phyloP scores from a whole-genome alignment of 2,113 vertebrate species.

The Apeltes quadracus region DNA sequence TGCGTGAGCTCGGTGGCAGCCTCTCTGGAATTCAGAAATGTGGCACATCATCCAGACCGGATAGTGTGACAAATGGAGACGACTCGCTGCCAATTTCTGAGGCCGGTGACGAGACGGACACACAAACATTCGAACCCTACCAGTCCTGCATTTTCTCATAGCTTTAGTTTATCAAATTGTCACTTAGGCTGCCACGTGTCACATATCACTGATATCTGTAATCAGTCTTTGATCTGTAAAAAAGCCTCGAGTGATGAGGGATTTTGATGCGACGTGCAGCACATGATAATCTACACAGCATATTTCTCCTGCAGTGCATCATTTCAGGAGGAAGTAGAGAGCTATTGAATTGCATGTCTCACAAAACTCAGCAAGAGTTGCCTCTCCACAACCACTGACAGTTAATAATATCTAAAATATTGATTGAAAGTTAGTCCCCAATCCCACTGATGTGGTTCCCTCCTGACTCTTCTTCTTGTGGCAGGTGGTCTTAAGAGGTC shows the following conservation, averaged over 20 bases:
- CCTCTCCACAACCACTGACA: not conserved
- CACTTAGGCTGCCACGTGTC: slow-evolving; percentile 5
- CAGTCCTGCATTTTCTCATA: not conserved
- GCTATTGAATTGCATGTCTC: not conserved
- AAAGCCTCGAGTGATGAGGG: not conserved
- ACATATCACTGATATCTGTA: not conserved
- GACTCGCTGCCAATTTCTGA: slow-evolving; percentile 18
- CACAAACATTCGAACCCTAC: not conserved
- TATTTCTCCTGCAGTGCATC: slow-evolving; percentile 6
- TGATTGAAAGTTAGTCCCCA: not conserved
- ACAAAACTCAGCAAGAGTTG: not conserved
- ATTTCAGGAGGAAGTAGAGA: not conserved
- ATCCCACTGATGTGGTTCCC: too few relatives aligned
- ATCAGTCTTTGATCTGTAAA: not conserved
- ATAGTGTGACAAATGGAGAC: slow-evolving; percentile 26
- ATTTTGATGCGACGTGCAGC: slow-evolving; percentile 3
- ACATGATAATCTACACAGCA: not conserved
- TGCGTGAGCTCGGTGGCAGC: not conserved
- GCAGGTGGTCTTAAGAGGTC: not conserved
- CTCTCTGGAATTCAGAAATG: slow-evolving; percentile 25
- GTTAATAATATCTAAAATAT: not conserved
- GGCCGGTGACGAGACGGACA: not conserved
- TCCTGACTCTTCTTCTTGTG: not conserved
- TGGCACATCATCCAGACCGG: slow-evolving; percentile 11
- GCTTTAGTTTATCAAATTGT: not conserved